phyloP scores from a whole-genome alignment of 2,113 vertebrate species.

The Brachyhypopomus gauderio region DNA sequence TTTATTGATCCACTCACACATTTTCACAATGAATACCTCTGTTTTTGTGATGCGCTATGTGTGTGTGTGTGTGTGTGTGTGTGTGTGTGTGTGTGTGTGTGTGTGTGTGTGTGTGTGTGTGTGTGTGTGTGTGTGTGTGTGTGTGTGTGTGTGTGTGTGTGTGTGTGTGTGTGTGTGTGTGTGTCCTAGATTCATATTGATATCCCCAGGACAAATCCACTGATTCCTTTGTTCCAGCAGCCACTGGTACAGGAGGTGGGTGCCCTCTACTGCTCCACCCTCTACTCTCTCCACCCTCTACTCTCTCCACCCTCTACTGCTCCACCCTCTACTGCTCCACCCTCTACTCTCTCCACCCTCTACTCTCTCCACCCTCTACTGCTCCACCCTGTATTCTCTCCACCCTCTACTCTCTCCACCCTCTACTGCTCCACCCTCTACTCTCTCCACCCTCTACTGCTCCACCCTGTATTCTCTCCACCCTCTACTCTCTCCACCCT shows the following conservation, averaged over 20 bases:
- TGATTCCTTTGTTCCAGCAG: constrained; percentile 98
- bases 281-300: background rate
- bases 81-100: constrained; percentile 52
- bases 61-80: constrained; percentile 49
- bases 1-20: constrained; percentile 43
- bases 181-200: constrained; percentile 95
- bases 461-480: too few relatives aligned
- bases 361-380: too few relatives aligned
- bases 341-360: too few relatives aligned
- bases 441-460: background rate
- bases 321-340: too few relatives aligned
- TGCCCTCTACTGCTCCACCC: background rate
- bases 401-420: too few relatives aligned
- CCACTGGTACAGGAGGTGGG: constrained; percentile 95
- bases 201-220: constrained; percentile 97
- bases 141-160: constrained; percentile 15
- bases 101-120: background rate
- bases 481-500: background rate
- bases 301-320: background rate
- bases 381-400: too few relatives aligned
- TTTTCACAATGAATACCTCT: constrained; percentile 36
- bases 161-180: constrained; percentile 23
- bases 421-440: too few relatives aligned
- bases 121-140: constrained; percentile 31
- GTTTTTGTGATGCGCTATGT: constrained; percentile 35